Evolutionary conservation across 2,797 vertebrate species (phyloP).

Genomic region (Denticeps clupeoides): DNA sequence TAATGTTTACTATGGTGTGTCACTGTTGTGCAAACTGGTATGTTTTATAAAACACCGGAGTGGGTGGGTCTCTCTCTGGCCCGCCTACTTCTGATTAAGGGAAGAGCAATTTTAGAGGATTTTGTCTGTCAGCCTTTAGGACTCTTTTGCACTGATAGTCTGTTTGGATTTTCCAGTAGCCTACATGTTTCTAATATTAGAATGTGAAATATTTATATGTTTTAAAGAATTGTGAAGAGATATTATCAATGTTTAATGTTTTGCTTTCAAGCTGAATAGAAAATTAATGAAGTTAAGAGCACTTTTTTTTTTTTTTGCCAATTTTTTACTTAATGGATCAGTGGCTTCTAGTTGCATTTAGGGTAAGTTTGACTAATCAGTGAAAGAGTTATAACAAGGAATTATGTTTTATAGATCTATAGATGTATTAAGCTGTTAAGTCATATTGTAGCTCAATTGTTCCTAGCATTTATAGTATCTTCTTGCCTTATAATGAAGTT

Average conservation of each 20-base stretch:
- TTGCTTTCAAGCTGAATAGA: conserved; percentile 53
- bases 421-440: too few relatives aligned
- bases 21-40: conserved; percentile 2
- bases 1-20: conserved; percentile 23
- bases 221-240: conserved; percentile 56
- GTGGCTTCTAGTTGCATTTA: conserved; percentile 58
- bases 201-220: conserved; percentile 65
- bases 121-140: conserved; percentile 62
- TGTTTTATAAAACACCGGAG: too few relatives aligned
- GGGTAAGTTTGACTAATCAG: conserved; percentile 25
- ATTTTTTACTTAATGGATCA: conserved; percentile 59
- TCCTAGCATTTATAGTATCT: conserved; percentile 33
- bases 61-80: too few relatives aligned
- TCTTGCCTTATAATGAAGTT: conserved; percentile 57
- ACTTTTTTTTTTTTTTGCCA: conserved; percentile 55
- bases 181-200: conserved; percentile 80
- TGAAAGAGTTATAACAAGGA: too few relatives aligned
- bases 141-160: conserved; percentile 60
- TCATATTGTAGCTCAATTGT: too few relatives aligned
- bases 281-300: conserved; percentile 55
- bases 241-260: conserved; percentile 45
- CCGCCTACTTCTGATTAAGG: conserved; percentile 4
- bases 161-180: conserved; percentile 66
- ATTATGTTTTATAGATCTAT: too few relatives aligned
- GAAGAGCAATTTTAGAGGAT: conserved; percentile 48